Percentiles rank a stretch among this genome's conserved stretches.
Evolutionary conservation across 1,140 invertebrate genomes (phyloP).

Genomic region (Dreissena polymorpha): DNA sequence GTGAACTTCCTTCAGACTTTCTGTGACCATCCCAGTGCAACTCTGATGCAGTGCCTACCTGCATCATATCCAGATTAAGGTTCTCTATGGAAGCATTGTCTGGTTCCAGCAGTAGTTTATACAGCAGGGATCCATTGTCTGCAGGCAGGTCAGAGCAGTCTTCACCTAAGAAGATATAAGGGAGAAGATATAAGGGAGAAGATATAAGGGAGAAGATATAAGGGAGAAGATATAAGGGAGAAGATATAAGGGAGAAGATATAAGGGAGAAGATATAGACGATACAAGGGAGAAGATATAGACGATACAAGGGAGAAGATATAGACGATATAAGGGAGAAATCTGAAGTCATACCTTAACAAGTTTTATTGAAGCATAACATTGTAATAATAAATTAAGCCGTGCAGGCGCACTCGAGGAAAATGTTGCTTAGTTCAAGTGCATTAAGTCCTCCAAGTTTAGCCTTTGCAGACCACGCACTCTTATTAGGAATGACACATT

Average conservation of each 20-base stretch:
- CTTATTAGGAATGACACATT: too few species aligned
- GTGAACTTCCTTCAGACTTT: too few species aligned
- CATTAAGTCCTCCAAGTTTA: too few species aligned
- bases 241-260: background rate
- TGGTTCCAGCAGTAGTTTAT: conserved; percentile 83
- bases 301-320: background rate
- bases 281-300: background rate
- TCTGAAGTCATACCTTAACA: too few species aligned
- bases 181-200: background rate
- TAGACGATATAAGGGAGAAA: background rate
- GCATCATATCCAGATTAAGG: background rate
- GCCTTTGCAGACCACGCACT: too few species aligned
- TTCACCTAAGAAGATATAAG: conserved; percentile 67
- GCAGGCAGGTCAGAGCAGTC: conserved; percentile 83
- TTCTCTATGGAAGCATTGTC: background rate
- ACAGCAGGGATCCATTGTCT: conserved; percentile 84
- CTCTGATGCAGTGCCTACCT: background rate
- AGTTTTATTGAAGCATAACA: too few species aligned
- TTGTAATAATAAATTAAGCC: too few species aligned
- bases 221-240: background rate
- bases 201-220: background rate
- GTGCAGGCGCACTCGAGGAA: too few species aligned
- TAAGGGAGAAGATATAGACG: background rate
- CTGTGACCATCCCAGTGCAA: too few species aligned
- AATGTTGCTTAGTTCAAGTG: too few species aligned